Base-by-base conservation (phyloP, 2,888 invertebrate species). In the Leptopilina syphax region DNA sequence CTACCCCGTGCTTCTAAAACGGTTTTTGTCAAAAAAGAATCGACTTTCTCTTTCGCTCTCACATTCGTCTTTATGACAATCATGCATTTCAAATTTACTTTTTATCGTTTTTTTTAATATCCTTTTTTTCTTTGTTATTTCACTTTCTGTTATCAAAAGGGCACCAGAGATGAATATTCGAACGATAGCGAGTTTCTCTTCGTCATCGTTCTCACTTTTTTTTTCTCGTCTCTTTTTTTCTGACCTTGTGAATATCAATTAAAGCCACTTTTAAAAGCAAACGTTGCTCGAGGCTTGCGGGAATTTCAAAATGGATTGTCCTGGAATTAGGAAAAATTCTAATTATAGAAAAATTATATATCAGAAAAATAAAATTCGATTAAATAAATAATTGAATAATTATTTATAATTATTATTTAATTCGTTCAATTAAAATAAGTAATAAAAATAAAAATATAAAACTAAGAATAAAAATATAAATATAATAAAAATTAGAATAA, bases 1-100 rank as follows among this genome's bases (percentile, higher is more conserved):
- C 81, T 77, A 83, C 81, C 82, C 81, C 82, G 80, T 79, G 82
- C 83, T 18, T 83, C 9, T 8, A 81, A 83, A 81, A 83, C 82
- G 80, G 81, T 80, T 82, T 60, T 82, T 60, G 77, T 73, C 80
- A 77, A 80, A 80, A 84, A 82, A 77, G 76, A 78, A 73, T 78
- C 27, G 76, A 34, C 65, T 68, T 79, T 66, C 76, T 78, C 70
- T 78, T 79, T 77, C 57, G 47, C 65, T 73, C 65, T 57, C 57
- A 60, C 66, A 68, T 73, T 60, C 81, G 78, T 77, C 81, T 84
- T 10, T 10, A 81, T 81, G 78, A 81, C 81, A 77, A 84, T 79
- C 65, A 82, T 80, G 73, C 73, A 57, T 34, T 54, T 24, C 44
- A 27, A 18, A 27, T 4, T 57, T 57, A 41, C 41, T 70, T 57